Percentiles rank a stretch among this genome's conserved stretches.
These are phyloP conservation scores for Pilophorus perplexus DNA, from an alignment of 2,888 invertebrate genomes.

Conservation along the genomic window DNA sequence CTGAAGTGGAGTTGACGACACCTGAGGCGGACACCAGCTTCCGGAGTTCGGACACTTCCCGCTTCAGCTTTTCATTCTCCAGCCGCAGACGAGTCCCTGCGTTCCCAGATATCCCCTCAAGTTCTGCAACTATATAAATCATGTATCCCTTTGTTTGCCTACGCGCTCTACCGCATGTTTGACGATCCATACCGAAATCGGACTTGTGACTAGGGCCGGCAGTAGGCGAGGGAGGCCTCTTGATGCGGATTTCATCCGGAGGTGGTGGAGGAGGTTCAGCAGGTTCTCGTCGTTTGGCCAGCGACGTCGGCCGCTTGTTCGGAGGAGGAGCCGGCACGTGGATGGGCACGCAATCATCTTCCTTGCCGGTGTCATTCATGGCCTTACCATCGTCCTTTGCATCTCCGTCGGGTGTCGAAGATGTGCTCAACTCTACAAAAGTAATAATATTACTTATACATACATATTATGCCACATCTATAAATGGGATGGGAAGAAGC, in stretches of 20 bases:
- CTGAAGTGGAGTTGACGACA: conserved; percentile 56
- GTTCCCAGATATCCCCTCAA: conserved; percentile 43
- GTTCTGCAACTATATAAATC: conserved; percentile 44
- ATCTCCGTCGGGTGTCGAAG: conserved; percentile 34
- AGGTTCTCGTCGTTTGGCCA: conserved; percentile 48
- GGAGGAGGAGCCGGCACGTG: conserved; percentile 17
- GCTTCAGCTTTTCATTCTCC: conserved; percentile 75
- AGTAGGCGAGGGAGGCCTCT: conserved; percentile 49
- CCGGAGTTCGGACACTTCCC: conserved; percentile 67
- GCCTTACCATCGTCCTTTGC: conserved; percentile 30
- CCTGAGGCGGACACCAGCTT: conserved; percentile 56
- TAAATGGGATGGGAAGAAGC: too few relatives aligned
- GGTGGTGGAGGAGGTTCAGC: conserved; percentile 37
- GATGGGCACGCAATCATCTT: neutral
- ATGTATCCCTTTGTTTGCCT: too few relatives aligned
- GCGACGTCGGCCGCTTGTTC: conserved; percentile 41
- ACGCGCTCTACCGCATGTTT: too few relatives aligned
- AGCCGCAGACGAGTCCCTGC: conserved; percentile 61
- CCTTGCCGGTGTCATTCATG: neutral
- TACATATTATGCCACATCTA: neutral
- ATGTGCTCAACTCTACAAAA: conserved; percentile 21
- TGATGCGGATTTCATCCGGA: conserved; percentile 44
- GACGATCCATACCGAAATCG: conserved; percentile 50
- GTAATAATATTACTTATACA: too few relatives aligned
- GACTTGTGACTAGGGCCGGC: conserved; percentile 49